Percentiles rank a stretch among this genome's conserved stretches.
Conservation (phyloP, 2,888 invertebrate species). For the Galeruca laticollis region DNA sequence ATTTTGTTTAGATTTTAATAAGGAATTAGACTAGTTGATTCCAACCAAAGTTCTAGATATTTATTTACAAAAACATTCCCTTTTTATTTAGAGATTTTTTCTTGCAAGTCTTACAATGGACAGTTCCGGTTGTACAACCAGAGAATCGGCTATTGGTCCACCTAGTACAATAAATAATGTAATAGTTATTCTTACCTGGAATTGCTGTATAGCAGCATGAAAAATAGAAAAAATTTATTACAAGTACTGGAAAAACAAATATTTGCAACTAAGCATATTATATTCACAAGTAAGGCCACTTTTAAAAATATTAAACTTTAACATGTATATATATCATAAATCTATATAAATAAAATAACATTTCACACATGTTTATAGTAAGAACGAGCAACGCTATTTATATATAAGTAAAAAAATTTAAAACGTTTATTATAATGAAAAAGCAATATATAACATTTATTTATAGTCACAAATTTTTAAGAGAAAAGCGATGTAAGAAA, state of each 20-base stretch:
- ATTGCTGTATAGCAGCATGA: conserved; percentile 70
- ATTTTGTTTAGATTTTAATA: too few species aligned
- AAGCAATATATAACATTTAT: too few species aligned
- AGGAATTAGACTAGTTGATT: too few species aligned
- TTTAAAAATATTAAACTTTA: conserved; percentile 4
- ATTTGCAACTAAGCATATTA: neutral
- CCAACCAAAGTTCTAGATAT: too few species aligned
- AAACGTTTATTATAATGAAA: too few species aligned
- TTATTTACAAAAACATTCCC: too few species aligned
- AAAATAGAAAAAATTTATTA: conserved; percentile 66
- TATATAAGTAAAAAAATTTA: neutral
- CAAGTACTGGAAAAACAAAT: conserved; percentile 56
- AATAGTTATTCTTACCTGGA: conserved; percentile 67
- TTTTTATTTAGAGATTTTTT: too few species aligned
- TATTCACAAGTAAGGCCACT: conserved; percentile 21
- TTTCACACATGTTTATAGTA: neutral
- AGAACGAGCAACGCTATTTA: neutral
- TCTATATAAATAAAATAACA: neutral
- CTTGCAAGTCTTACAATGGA: too few species aligned
- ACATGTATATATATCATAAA: neutral
- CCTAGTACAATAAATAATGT: too few species aligned
- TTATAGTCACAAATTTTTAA: too few species aligned
- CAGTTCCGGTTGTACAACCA: too few species aligned
- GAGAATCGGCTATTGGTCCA: too few species aligned
- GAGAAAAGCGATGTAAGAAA: neutral